A percentile compares a stretch with the other conserved stretches of the same genome.
These are phyloP conservation scores for Anadara kagoshimensis DNA, from an alignment of 1,140 invertebrate species.

Conservation along the genomic window DNA sequence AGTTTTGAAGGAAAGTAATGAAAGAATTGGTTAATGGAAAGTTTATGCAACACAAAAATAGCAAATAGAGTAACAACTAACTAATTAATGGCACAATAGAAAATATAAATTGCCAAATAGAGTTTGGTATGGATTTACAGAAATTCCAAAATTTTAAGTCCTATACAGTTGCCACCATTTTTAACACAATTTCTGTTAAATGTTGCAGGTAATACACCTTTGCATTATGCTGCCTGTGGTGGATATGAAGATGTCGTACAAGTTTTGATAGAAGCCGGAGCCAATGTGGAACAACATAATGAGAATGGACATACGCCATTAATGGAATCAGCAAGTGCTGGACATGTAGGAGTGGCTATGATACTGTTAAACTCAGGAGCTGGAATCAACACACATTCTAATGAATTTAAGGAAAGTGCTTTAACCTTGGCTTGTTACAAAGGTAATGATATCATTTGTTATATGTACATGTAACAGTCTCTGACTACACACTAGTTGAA, in stretches of 20 bases:
- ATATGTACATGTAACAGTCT: no score
- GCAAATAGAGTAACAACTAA: no score
- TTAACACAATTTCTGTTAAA: neutral
- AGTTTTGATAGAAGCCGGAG: slow-evolving; percentile 90
- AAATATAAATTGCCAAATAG: no score
- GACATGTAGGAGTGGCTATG: slow-evolving; percentile 95
- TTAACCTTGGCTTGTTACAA: slow-evolving; percentile 98
- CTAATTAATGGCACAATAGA: no score
- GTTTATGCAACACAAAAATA: no score
- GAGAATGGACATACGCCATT: slow-evolving; percentile 99
- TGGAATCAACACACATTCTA: slow-evolving; percentile 98
- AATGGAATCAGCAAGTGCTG: slow-evolving; percentile 98
- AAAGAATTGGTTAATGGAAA: no score
- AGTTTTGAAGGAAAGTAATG: no score
- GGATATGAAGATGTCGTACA: slow-evolving; percentile 94
- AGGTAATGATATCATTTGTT: slow-evolving; percentile 72
- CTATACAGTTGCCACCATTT: no score
- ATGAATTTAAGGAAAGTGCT: slow-evolving; percentile 93
- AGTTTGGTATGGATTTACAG: no score
- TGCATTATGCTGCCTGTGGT: slow-evolving; percentile 98
- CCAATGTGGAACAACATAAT: slow-evolving; percentile 98
- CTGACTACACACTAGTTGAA: no score
- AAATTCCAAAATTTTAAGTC: no score
- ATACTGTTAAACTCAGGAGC: slow-evolving; percentile 93
- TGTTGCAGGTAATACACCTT: slow-evolving; percentile 88